These are phyloP conservation scores for Axis porcinus DNA, from an alignment of 2,113 vertebrate species.

Conservation along the genomic window DNA sequence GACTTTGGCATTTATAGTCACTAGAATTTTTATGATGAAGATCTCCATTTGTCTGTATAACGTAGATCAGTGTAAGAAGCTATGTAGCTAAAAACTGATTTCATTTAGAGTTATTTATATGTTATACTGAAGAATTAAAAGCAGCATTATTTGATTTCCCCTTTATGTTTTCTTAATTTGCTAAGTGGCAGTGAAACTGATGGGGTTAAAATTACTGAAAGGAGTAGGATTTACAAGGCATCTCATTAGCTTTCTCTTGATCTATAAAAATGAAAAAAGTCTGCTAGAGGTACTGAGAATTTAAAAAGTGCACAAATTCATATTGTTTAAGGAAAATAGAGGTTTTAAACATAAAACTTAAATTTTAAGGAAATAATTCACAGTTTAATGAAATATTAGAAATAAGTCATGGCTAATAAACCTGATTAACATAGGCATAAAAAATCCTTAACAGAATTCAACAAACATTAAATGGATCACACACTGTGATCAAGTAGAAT, in stretches of 20 bases:
- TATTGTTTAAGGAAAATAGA: neutral
- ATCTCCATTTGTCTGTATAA: neutral
- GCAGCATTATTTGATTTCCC: neutral
- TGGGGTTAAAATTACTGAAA: neutral
- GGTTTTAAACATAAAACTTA: neutral
- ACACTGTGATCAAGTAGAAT: neutral
- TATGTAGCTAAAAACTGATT: neutral
- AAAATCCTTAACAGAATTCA: neutral
- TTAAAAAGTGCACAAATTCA: neutral
- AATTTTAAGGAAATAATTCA: neutral
- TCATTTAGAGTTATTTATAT: neutral
- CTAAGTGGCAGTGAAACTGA: neutral
- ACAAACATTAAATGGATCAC: neutral
- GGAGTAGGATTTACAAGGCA: neutral
- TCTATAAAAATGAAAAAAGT: neutral
- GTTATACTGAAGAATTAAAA: neutral
- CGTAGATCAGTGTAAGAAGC: neutral
- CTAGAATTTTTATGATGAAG: neutral
- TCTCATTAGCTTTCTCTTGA: neutral
- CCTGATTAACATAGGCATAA: neutral
- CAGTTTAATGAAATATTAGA: neutral
- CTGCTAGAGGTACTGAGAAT: neutral
- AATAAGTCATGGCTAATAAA: neutral
- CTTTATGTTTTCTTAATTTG: constrained; percentile 2
- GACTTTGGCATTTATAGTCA: neutral